Evolutionary conservation across 2,113 vertebrate species (phyloP), one percentile per base, ranked within the genome.

Genomic region (Heliornis fulica): DNA sequence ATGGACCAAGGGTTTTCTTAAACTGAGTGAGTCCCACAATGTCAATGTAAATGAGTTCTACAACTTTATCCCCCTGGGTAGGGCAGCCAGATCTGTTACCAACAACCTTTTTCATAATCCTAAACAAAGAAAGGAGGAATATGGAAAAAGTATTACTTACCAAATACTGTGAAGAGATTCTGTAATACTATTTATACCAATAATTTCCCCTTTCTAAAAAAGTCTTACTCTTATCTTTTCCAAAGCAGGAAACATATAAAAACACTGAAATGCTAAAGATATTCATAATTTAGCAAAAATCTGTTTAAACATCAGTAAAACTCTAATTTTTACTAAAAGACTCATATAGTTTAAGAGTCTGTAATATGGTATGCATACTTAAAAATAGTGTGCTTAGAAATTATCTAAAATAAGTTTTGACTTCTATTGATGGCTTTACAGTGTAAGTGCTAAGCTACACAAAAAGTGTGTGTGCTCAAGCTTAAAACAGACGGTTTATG

Each of bases 1-100:
- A 99, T 2, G 99, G 99, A 32, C 99, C 99, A 61, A 99, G 98
- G 1, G 99, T 99, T 98, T 99, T 99, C 98, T 99, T 99, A 96
- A 99, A 99, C 94, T 99, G 99, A 66, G 99, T 98, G 8, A 99
- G 99, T 70, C 99, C 99, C 74, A 99, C 99, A 3, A 99, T 99
- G 94, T 99, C 99, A 36, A 99, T 99, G 97, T 99, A 99, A 96
- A 99, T 99, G 68, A 99, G 99, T 95, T 99, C 99, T 29, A 99
- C 99, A 13, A 99, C 98, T 97, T 99, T 99, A 94, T 99, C 99
- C 1, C 99, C 99, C 91, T 99, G 98, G 8, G 99, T 99, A 2
- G 99, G 99, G 87, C 99, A 99, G 87, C 99, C 99, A 93, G 99
- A 99, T 94, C 99, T 98, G 97, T 99, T 99, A 76, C 99, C 99